A percentile compares a stretch with the other conserved stretches of the same genome.
phyloP scores from a whole-genome alignment of 1,140 invertebrate genomes.

The Leptoteleia sp. region DNA sequence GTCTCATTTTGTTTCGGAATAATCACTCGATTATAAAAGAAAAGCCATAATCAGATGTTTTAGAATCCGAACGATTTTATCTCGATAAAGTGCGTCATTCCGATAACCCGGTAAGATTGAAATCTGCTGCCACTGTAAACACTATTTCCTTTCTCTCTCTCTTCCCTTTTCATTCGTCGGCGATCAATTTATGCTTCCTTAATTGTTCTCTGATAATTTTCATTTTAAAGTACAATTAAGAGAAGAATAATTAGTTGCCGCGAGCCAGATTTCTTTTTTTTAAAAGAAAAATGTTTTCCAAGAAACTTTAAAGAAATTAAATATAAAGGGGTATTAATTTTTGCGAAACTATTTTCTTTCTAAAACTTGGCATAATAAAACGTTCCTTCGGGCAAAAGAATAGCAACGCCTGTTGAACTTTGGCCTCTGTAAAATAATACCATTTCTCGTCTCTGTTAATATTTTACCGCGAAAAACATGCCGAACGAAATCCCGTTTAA shows the following conservation, averaged over 20 bases:
- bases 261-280: too few relatives aligned
- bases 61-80: conserved; percentile 10
- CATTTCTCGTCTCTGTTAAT: conserved; percentile 15
- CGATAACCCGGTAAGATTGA: conserved; percentile 6
- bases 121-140: conserved; percentile 4
- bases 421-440: conserved; percentile 31
- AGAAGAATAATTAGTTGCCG: too few relatives aligned
- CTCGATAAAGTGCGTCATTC: conserved; percentile 5
- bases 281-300: too few relatives aligned
- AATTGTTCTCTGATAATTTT: too few relatives aligned
- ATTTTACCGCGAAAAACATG: conserved; percentile 19
- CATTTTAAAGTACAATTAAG: too few relatives aligned
- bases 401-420: background rate
- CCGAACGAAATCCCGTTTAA: conserved; percentile 28
- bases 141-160: background rate
- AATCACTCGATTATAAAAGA: conserved; percentile 38
- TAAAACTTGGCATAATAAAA: too few relatives aligned
- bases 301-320: background rate
- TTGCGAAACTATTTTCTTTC: too few relatives aligned
- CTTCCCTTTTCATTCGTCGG: background rate
- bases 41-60: conserved; percentile 36
- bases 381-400: background rate
- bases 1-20: conserved; percentile 33
- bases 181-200: too few relatives aligned
- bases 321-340: too few relatives aligned